Conservation (phyloP, 2,888 invertebrate species). For the Coelogynopora nodosa region DNA sequence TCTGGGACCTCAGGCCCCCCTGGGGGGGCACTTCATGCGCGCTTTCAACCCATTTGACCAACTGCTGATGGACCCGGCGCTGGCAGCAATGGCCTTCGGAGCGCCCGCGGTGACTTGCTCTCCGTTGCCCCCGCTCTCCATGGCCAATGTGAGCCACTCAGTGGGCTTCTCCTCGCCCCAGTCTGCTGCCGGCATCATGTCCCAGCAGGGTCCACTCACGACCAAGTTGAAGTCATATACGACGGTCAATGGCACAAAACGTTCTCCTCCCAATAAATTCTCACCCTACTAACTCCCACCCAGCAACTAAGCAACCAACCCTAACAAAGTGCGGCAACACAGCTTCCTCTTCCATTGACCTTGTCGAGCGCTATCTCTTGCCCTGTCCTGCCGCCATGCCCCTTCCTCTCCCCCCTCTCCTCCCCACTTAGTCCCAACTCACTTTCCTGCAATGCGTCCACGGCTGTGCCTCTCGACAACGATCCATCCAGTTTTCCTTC, state of each 20-base stretch:
- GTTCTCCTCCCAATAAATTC: not conserved
- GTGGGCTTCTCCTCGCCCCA: not conserved
- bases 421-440: not conserved
- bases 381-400: not conserved
- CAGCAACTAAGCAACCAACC: not conserved
- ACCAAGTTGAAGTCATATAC: conserved; percentile 25
- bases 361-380: not conserved
- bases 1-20: too few species aligned
- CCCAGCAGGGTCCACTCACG: conserved; percentile 34
- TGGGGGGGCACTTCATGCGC: not conserved
- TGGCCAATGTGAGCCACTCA: not conserved
- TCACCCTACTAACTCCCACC: conserved; percentile 17
- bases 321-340: not conserved
- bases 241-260: conserved; percentile 1
- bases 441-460: not conserved
- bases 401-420: not conserved
- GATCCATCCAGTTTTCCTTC: not conserved
- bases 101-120: not conserved
- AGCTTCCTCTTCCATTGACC: not conserved
- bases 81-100: not conserved
- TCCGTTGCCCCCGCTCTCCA: not conserved
- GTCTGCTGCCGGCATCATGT: not conserved
- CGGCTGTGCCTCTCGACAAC: not conserved
- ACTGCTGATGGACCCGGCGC: not conserved
- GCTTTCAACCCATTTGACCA: not conserved